Evolutionary conservation across 2,113 vertebrate species (phyloP).

Genomic region (Rhynchomys soricoides): DNA sequence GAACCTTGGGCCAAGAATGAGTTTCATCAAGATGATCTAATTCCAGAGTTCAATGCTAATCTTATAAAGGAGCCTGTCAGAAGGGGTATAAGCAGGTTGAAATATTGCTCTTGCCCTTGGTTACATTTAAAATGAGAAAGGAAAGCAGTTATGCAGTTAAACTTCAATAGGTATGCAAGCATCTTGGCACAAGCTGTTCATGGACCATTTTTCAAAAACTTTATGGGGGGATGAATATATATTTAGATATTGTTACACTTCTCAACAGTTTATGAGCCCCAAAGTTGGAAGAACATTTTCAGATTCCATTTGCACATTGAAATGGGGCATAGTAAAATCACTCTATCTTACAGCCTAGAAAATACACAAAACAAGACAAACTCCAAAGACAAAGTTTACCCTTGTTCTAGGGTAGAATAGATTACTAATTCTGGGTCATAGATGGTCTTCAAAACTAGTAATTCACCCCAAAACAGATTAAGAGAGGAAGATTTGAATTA

Average conservation of each 20-base stretch:
- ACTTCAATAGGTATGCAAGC: conserved; percentile 49
- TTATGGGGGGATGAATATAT: conserved; percentile 49
- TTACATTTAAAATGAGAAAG: conserved; percentile 55
- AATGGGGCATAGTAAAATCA: background rate
- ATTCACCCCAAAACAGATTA: background rate
- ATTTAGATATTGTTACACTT: conserved; percentile 62
- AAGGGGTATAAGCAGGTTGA: conserved; percentile 38
- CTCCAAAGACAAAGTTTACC: background rate
- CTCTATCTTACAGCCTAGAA: background rate
- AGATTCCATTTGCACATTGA: conserved; percentile 52
- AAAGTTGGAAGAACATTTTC: conserved; percentile 57
- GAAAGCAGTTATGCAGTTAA: conserved; percentile 33
- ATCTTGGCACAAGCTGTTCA: conserved; percentile 19
- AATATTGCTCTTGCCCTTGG: conserved; percentile 15
- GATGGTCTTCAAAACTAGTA: conserved; percentile 19
- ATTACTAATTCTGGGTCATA: background rate
- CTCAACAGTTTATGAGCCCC: conserved; percentile 64
- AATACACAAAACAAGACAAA: background rate
- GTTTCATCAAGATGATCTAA: conserved; percentile 26
- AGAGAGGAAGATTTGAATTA: conserved; percentile 1
- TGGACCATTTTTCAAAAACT: conserved; percentile 52
- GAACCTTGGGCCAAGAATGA: background rate
- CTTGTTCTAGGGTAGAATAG: background rate
- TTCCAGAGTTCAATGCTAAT: conserved; percentile 52
- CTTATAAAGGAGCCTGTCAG: conserved; percentile 8